Evolutionary conservation across 2,113 vertebrate genomes (phyloP), one percentile per base, ranked within the genome.

Genomic region (Hemiprocne comata): DNA sequence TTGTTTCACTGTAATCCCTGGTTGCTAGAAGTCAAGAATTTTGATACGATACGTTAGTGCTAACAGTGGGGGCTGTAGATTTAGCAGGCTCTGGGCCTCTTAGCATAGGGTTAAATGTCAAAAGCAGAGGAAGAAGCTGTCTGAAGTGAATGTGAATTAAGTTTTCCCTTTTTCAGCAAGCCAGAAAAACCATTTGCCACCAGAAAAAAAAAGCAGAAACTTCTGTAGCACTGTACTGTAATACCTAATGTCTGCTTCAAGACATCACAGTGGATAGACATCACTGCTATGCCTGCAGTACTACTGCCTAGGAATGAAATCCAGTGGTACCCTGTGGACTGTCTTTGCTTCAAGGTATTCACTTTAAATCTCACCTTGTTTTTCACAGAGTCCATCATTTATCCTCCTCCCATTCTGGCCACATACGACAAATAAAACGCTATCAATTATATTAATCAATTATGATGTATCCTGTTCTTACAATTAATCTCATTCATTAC

Each of bases 81-180:
- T 90, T 40, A 90, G 85, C 66, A 69, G 90, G 72, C 88, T 92
- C 93, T 33, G 53, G 80, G 83, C 76, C 90, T 93, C 94, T 92
- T 61, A 78, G 87, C 85, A 84, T 74, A 90, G 93, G 95, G 94
- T 95, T 89, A 95, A 94, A 89, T 84, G 94, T 97, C 94, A 95
- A 88, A 95, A 89, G 80, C 88, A 94, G 73, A 86, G 83, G 85
- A 96, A 81, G 90, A 44, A 85, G 65, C 79, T 94, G 83, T 86
- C 94, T 92, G 88, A 50, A 84, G 64, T 82, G 94, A 93, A 96
- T 90, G 54, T 57, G 92, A 94, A 95, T 93, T 64, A 85, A 93
- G 61, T 42, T 88, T 81, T 92, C 9, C 50, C 46, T 88, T 73
- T 90, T 65, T 88, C 76, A 78, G 61, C 61, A 93, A 94, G 78